Conservation (phyloP, 2,113 vertebrate genomes). For the Sceloporus undulatus region DNA sequence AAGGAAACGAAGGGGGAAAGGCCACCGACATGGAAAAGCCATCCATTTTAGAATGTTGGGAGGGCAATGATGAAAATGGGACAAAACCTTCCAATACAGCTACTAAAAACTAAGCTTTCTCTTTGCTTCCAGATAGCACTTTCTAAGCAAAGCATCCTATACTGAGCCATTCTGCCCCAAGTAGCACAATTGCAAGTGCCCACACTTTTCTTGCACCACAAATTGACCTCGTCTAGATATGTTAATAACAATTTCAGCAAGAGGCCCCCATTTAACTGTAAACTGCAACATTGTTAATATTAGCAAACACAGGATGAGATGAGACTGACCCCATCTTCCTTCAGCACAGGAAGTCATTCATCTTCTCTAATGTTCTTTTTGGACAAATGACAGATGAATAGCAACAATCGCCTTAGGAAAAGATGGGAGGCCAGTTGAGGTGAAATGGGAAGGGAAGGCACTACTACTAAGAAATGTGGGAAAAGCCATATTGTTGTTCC, state of each 20-base stretch:
- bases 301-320: background rate
- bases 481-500: background rate
- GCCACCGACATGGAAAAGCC: background rate
- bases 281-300: background rate
- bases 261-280: background rate
- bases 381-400: background rate
- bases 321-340: background rate
- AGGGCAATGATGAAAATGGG: constrained; percentile 8
- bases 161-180: background rate
- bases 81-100: constrained; percentile 3
- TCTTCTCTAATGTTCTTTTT: background rate
- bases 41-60: constrained; percentile 27
- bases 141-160: constrained; percentile 6
- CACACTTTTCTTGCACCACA: background rate
- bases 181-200: background rate
- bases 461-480: background rate
- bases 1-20: constrained; percentile 8
- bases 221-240: background rate
- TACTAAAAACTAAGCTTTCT: constrained; percentile 16
- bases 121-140: constrained; percentile 44
- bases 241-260: background rate
- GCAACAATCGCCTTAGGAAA: background rate
- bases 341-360: background rate
- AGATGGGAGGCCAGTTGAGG: background rate
- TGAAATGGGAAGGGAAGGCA: constrained; percentile 5